phyloP scores from a whole-genome alignment of 2,888 invertebrate genomes.

The Protula sp. region DNA sequence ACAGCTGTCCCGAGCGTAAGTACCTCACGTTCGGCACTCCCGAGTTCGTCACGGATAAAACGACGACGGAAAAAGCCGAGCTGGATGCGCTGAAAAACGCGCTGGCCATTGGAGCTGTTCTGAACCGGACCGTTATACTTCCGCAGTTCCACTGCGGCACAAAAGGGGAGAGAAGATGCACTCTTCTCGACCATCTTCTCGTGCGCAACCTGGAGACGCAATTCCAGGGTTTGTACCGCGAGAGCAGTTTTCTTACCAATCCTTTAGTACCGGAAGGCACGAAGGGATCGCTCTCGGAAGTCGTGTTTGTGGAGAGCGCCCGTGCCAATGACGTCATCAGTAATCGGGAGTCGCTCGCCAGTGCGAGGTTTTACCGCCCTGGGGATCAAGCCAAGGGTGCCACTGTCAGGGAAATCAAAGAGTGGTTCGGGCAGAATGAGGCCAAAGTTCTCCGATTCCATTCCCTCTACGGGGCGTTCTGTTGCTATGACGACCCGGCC shows the following conservation, averaged over 20 bases:
- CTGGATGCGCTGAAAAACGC: too few species aligned
- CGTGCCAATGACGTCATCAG: too few species aligned
- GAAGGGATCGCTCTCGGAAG: neutral
- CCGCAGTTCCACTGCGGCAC: too few species aligned
- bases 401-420: neutral
- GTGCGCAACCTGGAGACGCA: neutral
- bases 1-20: neutral
- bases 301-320: neutral
- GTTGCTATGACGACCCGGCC: too few species aligned
- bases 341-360: too few species aligned
- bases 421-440: neutral
- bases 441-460: too few species aligned
- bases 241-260: neutral
- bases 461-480: neutral
- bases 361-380: neutral
- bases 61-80: neutral
- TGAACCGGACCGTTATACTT: constrained; percentile 7
- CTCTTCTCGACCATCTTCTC: too few species aligned
- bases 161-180: too few species aligned
- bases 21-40: constrained; percentile 1
- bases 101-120: neutral
- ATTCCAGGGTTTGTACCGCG: neutral
- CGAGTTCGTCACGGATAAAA: neutral
- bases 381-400: neutral
- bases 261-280: neutral